Evolutionary conservation across 2,113 vertebrate species (phyloP).

Genomic region (Dipodomys stephensi): DNA sequence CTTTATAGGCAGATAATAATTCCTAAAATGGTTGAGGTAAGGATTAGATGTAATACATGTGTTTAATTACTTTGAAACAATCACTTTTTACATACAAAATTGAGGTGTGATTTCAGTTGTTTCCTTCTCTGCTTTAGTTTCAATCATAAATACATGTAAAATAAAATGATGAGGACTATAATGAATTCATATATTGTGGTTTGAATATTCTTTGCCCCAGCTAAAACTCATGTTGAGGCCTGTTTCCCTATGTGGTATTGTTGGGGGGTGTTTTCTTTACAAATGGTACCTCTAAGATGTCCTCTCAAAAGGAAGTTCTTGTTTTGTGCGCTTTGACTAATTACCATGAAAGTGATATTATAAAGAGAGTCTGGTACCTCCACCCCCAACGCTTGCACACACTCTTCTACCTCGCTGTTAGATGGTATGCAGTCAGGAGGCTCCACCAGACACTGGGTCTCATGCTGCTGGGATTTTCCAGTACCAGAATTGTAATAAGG

Average conservation of each 20-base stretch:
- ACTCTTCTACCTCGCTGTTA: no score
- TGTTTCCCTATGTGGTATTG: no score
- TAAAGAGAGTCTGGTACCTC: no score
- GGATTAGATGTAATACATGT: not conserved
- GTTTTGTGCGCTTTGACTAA: no score
- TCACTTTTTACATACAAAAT: not conserved
- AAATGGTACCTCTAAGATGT: not conserved
- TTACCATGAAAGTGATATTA: not conserved
- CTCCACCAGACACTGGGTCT: fast-evolving
- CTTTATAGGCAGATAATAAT: conserved; percentile 6
- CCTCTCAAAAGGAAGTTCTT: no score
- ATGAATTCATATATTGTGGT: not conserved
- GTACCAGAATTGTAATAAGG: no score
- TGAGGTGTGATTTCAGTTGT: not conserved
- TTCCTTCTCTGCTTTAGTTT: not conserved
- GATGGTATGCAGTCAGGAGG: not conserved
- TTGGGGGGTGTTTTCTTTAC: not conserved
- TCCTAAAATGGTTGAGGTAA: not conserved
- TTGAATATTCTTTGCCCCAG: not conserved
- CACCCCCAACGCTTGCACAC: no score
- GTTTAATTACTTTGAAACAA: not conserved
- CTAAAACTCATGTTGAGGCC: not conserved
- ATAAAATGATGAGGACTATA: not conserved
- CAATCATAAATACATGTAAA: not conserved
- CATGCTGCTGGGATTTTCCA: not conserved